Evolutionary conservation across 2,113 vertebrate species (phyloP).

Genomic region (Cariama cristata): DNA sequence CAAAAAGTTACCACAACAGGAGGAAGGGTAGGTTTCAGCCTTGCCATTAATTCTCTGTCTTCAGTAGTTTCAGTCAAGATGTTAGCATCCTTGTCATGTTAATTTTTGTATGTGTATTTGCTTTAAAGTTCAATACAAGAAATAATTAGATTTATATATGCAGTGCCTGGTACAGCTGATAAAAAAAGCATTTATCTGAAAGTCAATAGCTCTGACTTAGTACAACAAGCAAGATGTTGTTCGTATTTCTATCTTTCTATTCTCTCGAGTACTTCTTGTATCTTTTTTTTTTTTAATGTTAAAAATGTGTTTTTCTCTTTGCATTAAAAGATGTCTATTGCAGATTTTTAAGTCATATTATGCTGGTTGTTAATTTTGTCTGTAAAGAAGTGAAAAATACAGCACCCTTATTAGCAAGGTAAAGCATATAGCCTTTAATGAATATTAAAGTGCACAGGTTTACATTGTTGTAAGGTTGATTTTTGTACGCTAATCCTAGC

Average conservation of each 20-base stretch:
- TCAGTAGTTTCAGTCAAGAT: not conserved
- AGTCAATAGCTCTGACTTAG: not conserved
- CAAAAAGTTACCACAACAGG: not conserved
- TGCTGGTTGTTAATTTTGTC: not conserved
- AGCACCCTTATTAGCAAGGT: not conserved
- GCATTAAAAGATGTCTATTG: not conserved
- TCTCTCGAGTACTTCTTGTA: not conserved
- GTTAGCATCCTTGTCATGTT: not conserved
- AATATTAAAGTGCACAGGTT: not conserved
- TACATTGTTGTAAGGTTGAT: not conserved
- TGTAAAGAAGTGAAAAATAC: not conserved
- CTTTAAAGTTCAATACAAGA: not conserved
- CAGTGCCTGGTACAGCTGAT: not conserved
- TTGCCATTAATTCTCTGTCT: not conserved
- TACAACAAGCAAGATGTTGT: not conserved
- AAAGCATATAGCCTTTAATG: not conserved
- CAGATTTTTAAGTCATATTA: not conserved
- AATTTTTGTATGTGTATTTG: not conserved
- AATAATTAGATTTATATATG: conserved; percentile 22
- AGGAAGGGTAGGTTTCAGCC: not conserved
- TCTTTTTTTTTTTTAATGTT: not conserved
- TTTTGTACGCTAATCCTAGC: not conserved
- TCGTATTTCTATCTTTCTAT: not conserved
- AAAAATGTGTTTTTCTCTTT: not conserved
- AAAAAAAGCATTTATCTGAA: not conserved